A percentile compares a stretch with the other conserved stretches of the same genome.
These are phyloP conservation scores for Drosophila oshimai DNA, from an alignment of 1,140 invertebrate genomes.

Conservation along the genomic window DNA sequence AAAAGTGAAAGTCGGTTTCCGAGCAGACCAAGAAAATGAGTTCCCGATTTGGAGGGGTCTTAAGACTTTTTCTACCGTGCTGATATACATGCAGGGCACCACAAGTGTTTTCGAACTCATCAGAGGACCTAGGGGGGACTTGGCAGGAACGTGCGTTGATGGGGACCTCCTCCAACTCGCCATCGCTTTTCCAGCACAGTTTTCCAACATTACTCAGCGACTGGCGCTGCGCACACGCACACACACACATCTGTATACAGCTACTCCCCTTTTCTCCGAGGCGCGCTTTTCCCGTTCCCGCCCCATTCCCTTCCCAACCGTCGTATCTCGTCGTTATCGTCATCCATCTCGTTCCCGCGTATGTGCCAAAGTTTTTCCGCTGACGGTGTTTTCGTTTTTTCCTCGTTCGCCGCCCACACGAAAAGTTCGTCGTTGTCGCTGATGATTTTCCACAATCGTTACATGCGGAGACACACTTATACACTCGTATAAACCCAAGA, in stretches of 20 bases:
- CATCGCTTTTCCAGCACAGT: constrained; percentile 23
- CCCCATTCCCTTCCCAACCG: background rate
- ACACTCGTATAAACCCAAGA: constrained; percentile 21
- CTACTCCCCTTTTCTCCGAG: constrained; percentile 24
- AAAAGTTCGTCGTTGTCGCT: constrained; percentile 65
- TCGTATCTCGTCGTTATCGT: constrained; percentile 43
- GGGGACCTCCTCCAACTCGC: background rate
- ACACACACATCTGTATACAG: constrained; percentile 7
- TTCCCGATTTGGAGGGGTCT: constrained; percentile 9
- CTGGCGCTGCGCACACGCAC: constrained; percentile 47
- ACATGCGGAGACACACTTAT: constrained; percentile 31
- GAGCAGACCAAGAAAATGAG: constrained; percentile 32
- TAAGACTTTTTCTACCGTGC: background rate
- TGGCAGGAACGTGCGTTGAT: constrained; percentile 2
- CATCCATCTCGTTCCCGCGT: constrained; percentile 71
- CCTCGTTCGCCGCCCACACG: constrained; percentile 55
- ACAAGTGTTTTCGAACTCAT: constrained; percentile 51
- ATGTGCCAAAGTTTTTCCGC: constrained; percentile 69
- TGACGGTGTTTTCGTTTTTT: constrained; percentile 57
- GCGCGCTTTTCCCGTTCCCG: background rate
- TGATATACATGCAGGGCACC: constrained; percentile 49
- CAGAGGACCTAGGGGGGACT: background rate
- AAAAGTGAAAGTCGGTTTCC: constrained; percentile 68
- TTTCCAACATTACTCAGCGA: constrained; percentile 41
- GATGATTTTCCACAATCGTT: constrained; percentile 31